A percentile compares a stretch with the other conserved stretches of the same genome.
Evolutionary conservation across 2,888 invertebrate species (phyloP).

Genomic region (Catocala sponsa): DNA sequence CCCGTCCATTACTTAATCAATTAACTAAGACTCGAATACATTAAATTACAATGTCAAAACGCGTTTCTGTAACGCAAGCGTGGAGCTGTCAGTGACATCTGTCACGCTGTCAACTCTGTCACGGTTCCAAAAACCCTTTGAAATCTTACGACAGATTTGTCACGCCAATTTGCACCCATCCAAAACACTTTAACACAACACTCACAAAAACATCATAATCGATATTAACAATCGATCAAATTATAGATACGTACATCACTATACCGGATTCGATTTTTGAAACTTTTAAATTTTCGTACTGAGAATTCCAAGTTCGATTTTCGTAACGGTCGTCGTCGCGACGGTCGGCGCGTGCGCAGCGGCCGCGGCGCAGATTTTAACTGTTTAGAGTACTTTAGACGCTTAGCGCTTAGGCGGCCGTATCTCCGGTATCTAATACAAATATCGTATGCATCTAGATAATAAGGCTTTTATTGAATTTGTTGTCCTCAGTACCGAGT

Average conservation of each 20-base stretch:
- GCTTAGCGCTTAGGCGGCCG: slow-evolving; percentile 49
- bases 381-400: slow-evolving; percentile 65
- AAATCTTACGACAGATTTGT: slow-evolving; percentile 14
- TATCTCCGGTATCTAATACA: slow-evolving; percentile 61
- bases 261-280: slow-evolving; percentile 26
- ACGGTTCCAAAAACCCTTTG: slow-evolving; percentile 18
- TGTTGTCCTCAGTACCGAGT: slow-evolving; percentile 17
- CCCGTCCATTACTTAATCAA: slow-evolving; percentile 58
- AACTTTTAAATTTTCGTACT: slow-evolving; percentile 25
- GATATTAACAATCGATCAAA: slow-evolving; percentile 8
- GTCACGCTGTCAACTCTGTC: slow-evolving; percentile 44
- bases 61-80: slow-evolving; percentile 44
- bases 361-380: slow-evolving; percentile 79
- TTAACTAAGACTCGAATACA: slow-evolving; percentile 56
- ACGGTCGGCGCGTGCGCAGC: slow-evolving; percentile 78
- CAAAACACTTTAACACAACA: slow-evolving; percentile 40
- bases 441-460: slow-evolving; percentile 51
- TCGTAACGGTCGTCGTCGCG: slow-evolving; percentile 46
- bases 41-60: slow-evolving; percentile 56
- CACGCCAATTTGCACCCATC: slow-evolving; percentile 49
- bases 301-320: slow-evolving; percentile 55
- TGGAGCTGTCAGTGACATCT: slow-evolving; percentile 43
- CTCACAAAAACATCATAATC: slow-evolving; percentile 16
- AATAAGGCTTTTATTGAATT: slow-evolving; percentile 39
- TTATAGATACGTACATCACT: slow-evolving; percentile 18